phyloP scores from a whole-genome alignment of 2,888 invertebrate species.

The Diaprepes abbreviatus region DNA sequence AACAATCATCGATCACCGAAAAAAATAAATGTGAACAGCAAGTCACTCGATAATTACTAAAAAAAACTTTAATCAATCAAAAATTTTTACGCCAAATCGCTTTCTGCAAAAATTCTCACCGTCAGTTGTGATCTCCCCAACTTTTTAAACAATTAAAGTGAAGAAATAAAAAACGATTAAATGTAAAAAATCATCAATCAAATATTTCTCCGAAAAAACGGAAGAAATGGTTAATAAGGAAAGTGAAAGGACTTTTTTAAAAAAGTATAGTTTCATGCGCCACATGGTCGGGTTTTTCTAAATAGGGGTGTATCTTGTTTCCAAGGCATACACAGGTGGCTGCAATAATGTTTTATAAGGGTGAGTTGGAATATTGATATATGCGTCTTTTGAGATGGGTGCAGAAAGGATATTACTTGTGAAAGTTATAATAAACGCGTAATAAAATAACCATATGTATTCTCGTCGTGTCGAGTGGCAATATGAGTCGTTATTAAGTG shows the following conservation, averaged over 20 bases:
- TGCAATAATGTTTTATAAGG: neutral
- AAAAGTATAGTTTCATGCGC: neutral
- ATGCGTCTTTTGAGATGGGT: neutral
- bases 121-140: slow-evolving; percentile 7
- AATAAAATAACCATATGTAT: no score
- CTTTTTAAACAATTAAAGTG: slow-evolving; percentile 24
- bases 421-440: no score
- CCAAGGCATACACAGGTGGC: slow-evolving; percentile 28
- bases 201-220: slow-evolving; percentile 14
- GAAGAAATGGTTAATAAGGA: slow-evolving; percentile 11
- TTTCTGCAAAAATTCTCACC: slow-evolving; percentile 27
- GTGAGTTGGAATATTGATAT: neutral
- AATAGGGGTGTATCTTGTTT: slow-evolving; percentile 30
- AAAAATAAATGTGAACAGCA: neutral
- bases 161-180: slow-evolving; percentile 36
- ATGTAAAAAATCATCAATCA: slow-evolving; percentile 40
- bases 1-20: slow-evolving; percentile 1
- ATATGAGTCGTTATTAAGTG: no score
- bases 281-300: slow-evolving; percentile 17
- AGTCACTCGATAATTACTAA: slow-evolving; percentile 3
- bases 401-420: neutral
- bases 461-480: no score
- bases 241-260: slow-evolving; percentile 4
- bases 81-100: slow-evolving; percentile 37
- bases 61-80: slow-evolving; percentile 36